These are phyloP conservation scores for Melitaea athalia DNA, from an alignment of 2,888 invertebrate genomes.

Conservation along the genomic window DNA sequence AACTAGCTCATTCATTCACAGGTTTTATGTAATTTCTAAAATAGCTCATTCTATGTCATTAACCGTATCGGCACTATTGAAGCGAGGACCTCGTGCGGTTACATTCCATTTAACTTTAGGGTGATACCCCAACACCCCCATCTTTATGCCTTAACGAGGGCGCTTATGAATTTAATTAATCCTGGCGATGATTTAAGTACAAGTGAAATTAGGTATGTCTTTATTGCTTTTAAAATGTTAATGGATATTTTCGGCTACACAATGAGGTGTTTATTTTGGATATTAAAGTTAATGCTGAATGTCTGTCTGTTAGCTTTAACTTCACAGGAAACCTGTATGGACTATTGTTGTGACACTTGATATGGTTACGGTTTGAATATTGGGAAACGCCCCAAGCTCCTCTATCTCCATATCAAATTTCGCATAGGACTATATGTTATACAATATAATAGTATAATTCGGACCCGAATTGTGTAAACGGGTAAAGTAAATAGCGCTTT, in stretches of 20 bases:
- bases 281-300: too few relatives aligned
- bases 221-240: constrained; percentile 36
- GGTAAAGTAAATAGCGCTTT: too few relatives aligned
- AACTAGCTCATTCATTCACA: too few relatives aligned
- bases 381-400: too few relatives aligned
- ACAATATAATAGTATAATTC: too few relatives aligned
- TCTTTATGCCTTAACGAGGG: constrained; percentile 56
- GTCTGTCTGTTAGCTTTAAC: too few relatives aligned
- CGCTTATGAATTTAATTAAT: constrained; percentile 67
- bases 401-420: too few relatives aligned
- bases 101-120: constrained; percentile 63
- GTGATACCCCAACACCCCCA: constrained; percentile 49
- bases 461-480: too few relatives aligned
- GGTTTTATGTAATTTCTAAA: constrained; percentile 7
- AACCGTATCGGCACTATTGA: constrained; percentile 36
- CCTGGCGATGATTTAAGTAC: constrained; percentile 52
- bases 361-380: too few relatives aligned
- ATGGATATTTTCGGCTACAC: constrained; percentile 15
- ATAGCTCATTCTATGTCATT: constrained; percentile 1
- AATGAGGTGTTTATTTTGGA: background rate
- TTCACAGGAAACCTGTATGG: too few relatives aligned
- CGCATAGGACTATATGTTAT: too few relatives aligned
- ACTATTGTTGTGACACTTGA: too few relatives aligned
- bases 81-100: constrained; percentile 48
- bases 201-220: constrained; percentile 43